Evolutionary conservation across 2,113 vertebrate genomes (phyloP), one percentile per base, ranked within the genome.

Genomic region (Hippolais icterina): DNA sequence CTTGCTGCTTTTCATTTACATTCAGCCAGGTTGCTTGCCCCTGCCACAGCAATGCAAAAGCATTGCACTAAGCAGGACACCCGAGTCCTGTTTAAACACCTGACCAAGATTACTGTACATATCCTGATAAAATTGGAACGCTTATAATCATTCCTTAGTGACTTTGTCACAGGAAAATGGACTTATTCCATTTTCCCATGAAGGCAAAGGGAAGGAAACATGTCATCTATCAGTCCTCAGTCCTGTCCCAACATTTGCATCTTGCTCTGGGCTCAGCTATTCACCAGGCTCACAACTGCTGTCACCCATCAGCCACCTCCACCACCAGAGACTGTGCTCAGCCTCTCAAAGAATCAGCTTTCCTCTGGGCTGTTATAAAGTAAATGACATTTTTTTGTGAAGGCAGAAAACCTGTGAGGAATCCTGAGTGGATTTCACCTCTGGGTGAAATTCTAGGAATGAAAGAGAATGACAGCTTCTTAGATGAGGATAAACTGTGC

Each of bases 151-250:
- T 29, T 61, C 20, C 39, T 71, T 24, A 56, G 33, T 24, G 14
- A 54, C 22, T 72, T 70, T 65, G 57, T 80, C 24, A 19, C 33
- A 63, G 39, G 28, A 60, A 83, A 88, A 83, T 10, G 2, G 12
- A 60, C 31, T 8, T 39, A n/a, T 25, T 68, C 41, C 3, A 11
- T 64, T 27, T 79, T 39, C 56, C 14, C 44, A 59, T 11, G 39
- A 29, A 93, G 24, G 6, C 6, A 68, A 88, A 75, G 33, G 23
- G 15, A 68, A 68, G 9, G 37, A 56, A 83, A 42, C 2, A 20
- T 6, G 8, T 29, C 9, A 27, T 18, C 19, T 27, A 4, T 29
- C 28, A 41, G 12, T 53, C 25, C 11, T 47, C 1, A 0, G 39
- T 65, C 19, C 17, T 41, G 6, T 37, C 29, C 11, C 39, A 57